Percentiles rank a stretch among this genome's conserved stretches.
These are phyloP conservation scores for Pomatostomus ruficeps DNA, from an alignment of 2,113 vertebrate species.

Conservation along the genomic window DNA sequence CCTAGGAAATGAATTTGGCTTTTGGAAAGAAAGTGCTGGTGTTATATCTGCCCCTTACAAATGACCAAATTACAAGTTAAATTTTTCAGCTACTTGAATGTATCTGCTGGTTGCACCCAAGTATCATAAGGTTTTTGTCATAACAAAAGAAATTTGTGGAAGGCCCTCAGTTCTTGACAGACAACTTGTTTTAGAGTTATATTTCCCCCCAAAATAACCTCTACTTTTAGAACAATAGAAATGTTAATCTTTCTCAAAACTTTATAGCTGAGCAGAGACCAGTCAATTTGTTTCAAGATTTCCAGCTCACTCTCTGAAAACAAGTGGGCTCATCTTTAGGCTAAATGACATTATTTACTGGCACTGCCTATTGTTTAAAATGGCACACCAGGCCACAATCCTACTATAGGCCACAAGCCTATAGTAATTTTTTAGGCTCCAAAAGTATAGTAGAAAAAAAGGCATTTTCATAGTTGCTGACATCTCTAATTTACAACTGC, in stretches of 20 bases:
- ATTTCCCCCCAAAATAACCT: neutral
- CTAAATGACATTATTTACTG: constrained; percentile 2
- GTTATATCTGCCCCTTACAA: neutral
- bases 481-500: neutral
- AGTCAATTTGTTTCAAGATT: neutral
- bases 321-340: neutral
- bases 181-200: neutral
- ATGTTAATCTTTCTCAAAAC: neutral
- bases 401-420: neutral
- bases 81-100: neutral
- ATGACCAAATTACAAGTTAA: neutral
- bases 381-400: neutral
- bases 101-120: neutral
- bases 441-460: neutral
- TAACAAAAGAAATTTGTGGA: neutral
- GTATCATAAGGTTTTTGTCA: neutral
- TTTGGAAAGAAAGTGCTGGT: neutral
- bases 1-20: neutral
- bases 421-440: neutral
- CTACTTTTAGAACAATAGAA: neutral
- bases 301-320: neutral
- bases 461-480: neutral
- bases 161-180: neutral
- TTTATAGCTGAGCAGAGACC: constrained; percentile 4
- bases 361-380: constrained; percentile 14